phyloP scores from a whole-genome alignment of 92 coral and sea anemone genomes.

The Palythoa caribaeorum region DNA sequence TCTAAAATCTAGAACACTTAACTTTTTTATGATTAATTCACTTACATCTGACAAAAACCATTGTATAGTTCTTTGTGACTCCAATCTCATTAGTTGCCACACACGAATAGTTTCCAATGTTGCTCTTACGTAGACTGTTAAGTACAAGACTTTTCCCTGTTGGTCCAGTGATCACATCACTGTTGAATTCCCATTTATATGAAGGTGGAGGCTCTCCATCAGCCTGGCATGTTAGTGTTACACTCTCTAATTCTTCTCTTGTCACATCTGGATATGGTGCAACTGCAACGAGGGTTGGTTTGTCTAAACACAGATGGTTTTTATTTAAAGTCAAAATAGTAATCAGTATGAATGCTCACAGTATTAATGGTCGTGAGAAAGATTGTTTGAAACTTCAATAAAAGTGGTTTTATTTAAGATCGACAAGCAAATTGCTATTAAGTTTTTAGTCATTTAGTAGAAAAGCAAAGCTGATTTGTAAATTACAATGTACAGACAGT shows the following conservation, averaged over 20 bases:
- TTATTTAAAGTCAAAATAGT: too few relatives aligned
- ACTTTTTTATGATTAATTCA: background rate
- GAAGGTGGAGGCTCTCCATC: constrained; percentile 75
- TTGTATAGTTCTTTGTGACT: constrained; percentile 10
- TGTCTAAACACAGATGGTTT: constrained; percentile 46
- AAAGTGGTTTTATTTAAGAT: too few relatives aligned
- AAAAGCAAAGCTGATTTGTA: too few relatives aligned
- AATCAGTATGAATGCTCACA: too few relatives aligned
- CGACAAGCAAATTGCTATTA: too few relatives aligned
- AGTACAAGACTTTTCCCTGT: constrained; percentile 28
- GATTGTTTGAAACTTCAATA: too few relatives aligned
- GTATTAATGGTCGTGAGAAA: too few relatives aligned
- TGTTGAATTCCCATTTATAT: constrained; percentile 68
- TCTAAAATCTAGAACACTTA: too few relatives aligned
- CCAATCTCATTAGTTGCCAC: constrained; percentile 76
- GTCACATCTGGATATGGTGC: constrained; percentile 25
- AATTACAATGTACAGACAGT: too few relatives aligned
- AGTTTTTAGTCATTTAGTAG: too few relatives aligned
- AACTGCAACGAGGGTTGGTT: constrained; percentile 60
- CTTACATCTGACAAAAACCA: constrained; percentile 72
- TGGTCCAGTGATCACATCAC: constrained; percentile 8
- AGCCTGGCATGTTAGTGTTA: constrained; percentile 62
- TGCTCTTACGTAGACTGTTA: constrained; percentile 37
- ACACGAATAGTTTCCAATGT: constrained; percentile 84
- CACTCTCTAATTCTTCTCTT: constrained; percentile 17